Percentiles rank a stretch among this genome's conserved stretches.
phyloP scores from a whole-genome alignment of 2,113 vertebrate genomes.

The Charadrius vociferus region DNA sequence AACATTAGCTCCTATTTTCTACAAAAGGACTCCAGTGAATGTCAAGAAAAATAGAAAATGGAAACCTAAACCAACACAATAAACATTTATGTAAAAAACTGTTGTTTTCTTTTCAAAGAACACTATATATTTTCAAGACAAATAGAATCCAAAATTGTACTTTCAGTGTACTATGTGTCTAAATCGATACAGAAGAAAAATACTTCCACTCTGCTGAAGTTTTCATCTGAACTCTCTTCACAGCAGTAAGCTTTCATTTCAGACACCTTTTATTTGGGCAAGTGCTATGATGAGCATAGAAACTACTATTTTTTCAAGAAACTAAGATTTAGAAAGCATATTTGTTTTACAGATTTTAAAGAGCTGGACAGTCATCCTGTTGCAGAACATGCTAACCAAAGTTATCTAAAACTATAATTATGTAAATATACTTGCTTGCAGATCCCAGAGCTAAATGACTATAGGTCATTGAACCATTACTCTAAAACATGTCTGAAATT shows the following conservation, averaged over 20 bases:
- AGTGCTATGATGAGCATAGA: neutral
- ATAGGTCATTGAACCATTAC: neutral
- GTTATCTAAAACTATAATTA: neutral
- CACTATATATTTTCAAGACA: neutral
- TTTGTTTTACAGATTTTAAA: neutral
- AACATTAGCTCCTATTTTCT: neutral
- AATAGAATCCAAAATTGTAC: neutral
- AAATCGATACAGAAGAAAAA: neutral
- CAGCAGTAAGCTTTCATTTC: neutral
- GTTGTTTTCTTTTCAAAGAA: neutral
- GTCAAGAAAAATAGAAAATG: neutral
- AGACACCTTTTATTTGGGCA: neutral
- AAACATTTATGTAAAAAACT: neutral
- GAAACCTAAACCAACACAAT: neutral
- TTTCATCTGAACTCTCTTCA: neutral
- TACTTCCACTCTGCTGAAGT: neutral
- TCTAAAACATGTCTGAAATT: neutral
- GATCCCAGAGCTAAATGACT: neutral
- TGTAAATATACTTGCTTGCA: neutral
- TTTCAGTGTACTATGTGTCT: neutral
- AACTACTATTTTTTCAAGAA: neutral
- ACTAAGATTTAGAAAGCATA: neutral
- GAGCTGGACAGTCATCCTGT: neutral
- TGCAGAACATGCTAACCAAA: neutral
- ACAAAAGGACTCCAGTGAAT: neutral